Evolutionary conservation across 2,113 vertebrate genomes (phyloP).

Genomic region (Melospiza melodia): DNA sequence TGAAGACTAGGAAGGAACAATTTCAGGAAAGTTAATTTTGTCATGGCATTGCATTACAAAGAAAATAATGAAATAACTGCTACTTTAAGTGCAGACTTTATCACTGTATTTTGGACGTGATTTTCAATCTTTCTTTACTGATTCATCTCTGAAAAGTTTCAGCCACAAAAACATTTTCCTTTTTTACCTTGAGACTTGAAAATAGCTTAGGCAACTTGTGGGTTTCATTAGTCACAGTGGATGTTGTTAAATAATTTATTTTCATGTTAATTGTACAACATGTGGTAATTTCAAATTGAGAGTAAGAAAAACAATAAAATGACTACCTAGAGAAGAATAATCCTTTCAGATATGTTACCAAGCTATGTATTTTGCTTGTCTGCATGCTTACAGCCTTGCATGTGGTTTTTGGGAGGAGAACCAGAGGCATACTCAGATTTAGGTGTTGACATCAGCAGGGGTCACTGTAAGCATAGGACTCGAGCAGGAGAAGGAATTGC

Average conservation of each 20-base stretch:
- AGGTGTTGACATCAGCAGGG: conserved; percentile 2
- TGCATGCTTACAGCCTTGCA: not conserved
- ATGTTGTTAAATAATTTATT: not conserved
- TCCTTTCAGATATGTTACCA: not conserved
- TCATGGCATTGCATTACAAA: not conserved
- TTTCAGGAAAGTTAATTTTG: not conserved
- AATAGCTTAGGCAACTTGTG: not conserved
- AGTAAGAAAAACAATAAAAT: not conserved
- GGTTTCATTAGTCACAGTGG: not conserved
- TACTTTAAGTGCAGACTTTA: not conserved
- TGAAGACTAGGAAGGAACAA: not conserved
- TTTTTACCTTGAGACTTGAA: not conserved
- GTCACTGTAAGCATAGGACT: conserved; percentile 10
- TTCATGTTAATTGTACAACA: not conserved
- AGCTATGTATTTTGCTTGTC: not conserved
- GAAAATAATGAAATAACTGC: not conserved
- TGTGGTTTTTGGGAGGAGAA: not conserved
- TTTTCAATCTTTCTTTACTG: not conserved
- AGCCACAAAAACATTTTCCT: not conserved
- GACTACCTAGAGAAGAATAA: not conserved
- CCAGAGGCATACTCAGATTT: not conserved
- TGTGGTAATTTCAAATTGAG: not conserved
- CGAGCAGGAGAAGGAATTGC: not conserved
- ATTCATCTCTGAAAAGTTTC: not conserved
- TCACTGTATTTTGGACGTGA: not conserved